Percentiles rank a stretch among this genome's conserved stretches.
Evolutionary conservation across 2,888 invertebrate species (phyloP).

Genomic region (Halocaridina rubra): DNA sequence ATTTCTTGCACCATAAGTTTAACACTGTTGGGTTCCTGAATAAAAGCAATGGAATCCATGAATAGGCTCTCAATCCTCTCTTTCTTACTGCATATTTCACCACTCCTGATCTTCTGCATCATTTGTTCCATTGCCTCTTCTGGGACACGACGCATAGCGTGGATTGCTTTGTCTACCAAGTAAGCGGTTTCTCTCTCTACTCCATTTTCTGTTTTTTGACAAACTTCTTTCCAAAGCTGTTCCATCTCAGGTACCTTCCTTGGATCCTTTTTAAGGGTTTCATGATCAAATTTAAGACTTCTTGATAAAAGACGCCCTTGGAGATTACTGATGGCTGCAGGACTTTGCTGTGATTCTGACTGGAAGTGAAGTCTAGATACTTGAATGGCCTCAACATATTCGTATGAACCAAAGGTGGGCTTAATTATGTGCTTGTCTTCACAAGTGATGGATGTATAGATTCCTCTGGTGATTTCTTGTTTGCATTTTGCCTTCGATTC

Average conservation of each 20-base stretch:
- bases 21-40: slow-evolving; percentile 27
- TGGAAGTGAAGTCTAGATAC: background rate
- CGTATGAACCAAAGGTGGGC: slow-evolving; percentile 9
- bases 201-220: slow-evolving; percentile 15
- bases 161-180: slow-evolving; percentile 3
- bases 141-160: slow-evolving; percentile 21
- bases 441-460: background rate
- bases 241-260: slow-evolving; percentile 19
- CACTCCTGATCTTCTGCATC: slow-evolving; percentile 8
- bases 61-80: slow-evolving; percentile 29
- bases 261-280: slow-evolving; percentile 6
- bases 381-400: slow-evolving; percentile 31
- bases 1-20: slow-evolving; percentile 33
- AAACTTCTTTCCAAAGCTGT: slow-evolving; percentile 10
- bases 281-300: slow-evolving; percentile 18
- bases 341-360: background rate
- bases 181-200: slow-evolving; percentile 17
- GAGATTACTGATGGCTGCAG: background rate
- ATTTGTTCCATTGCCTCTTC: background rate
- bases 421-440: background rate
- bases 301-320: background rate
- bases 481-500: background rate
- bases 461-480: background rate
- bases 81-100: slow-evolving; percentile 5
- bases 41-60: slow-evolving; percentile 34